These are phyloP conservation scores for Helogale parvula DNA, from an alignment of 2,113 vertebrate species.

Conservation along the genomic window DNA sequence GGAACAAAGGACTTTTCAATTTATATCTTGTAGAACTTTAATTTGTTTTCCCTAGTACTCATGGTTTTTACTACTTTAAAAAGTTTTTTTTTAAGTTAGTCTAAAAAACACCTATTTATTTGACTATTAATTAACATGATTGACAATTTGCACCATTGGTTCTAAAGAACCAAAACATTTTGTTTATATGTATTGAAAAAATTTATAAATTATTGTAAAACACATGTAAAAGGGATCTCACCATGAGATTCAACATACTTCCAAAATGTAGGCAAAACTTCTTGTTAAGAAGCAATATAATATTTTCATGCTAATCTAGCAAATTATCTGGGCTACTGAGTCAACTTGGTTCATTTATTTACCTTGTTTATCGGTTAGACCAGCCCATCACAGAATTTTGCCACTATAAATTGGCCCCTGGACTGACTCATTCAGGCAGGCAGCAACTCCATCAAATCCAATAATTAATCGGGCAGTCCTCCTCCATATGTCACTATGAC, in stretches of 20 bases:
- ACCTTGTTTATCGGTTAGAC: constrained; percentile 70
- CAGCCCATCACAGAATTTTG: constrained; percentile 59
- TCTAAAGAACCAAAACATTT: constrained; percentile 27
- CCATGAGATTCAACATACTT: not conserved
- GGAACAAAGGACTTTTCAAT: not conserved
- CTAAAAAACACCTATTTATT: not conserved
- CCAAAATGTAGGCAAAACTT: constrained; percentile 30
- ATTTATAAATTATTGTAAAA: constrained; percentile 39
- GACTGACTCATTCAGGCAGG: constrained; percentile 46
- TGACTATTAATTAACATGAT: not conserved
- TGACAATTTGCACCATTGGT: not conserved
- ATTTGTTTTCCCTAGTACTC: not conserved
- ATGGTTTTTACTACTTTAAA: constrained; percentile 22
- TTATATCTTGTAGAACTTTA: not conserved
- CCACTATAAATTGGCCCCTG: constrained; percentile 74
- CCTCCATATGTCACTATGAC: constrained; percentile 73
- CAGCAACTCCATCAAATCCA: constrained; percentile 72
- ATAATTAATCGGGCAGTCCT: constrained; percentile 73
- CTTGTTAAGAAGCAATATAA: constrained; percentile 11
- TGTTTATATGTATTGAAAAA: not conserved
- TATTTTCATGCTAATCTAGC: constrained; percentile 3
- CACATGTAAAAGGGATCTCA: not conserved
- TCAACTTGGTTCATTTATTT: constrained; percentile 76
- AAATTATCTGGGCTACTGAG: constrained; percentile 63
- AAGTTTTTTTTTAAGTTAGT: not conserved